Evolutionary conservation across 2,113 vertebrate species (phyloP).

Genomic region (Cromileptes altivelis): DNA sequence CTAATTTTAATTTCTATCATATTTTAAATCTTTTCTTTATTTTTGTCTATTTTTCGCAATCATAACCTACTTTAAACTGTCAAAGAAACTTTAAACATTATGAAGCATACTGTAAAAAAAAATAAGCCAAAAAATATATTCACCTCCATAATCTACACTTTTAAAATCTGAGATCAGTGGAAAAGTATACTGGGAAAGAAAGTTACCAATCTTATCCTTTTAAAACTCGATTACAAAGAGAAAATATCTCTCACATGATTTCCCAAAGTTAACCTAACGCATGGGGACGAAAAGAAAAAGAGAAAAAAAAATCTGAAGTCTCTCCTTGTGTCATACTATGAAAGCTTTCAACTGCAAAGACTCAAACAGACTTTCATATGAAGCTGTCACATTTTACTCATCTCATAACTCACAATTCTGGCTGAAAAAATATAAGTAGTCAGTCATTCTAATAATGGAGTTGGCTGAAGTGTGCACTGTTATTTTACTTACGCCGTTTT

Average conservation of each 20-base stretch:
- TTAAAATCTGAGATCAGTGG: conserved; percentile 60
- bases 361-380: conserved; percentile 82
- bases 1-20: not conserved
- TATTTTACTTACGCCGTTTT: conserved; percentile 48
- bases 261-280: conserved; percentile 77
- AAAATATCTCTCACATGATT: conserved; percentile 76
- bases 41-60: not conserved
- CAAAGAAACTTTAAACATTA: conserved; percentile 34
- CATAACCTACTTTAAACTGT: conserved; percentile 22
- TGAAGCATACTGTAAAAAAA: conserved; percentile 25
- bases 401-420: conserved; percentile 64
- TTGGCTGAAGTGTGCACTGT: conserved; percentile 7
- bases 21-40: not conserved
- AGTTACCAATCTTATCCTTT: conserved; percentile 72
- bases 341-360: conserved; percentile 79
- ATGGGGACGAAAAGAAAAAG: conserved; percentile 47
- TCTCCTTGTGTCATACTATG: conserved; percentile 74
- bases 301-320: conserved; percentile 53
- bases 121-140: conserved; percentile 22
- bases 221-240: conserved; percentile 74
- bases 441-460: conserved; percentile 32
- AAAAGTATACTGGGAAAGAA: conserved; percentile 68
- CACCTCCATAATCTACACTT: conserved; percentile 47
- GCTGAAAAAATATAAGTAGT: conserved; percentile 69
- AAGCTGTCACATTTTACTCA: conserved; percentile 80